Percentiles rank a stretch among this genome's conserved stretches.
Conservation (phyloP, 1,140 invertebrate species). For the Drosophila guanche region DNA sequence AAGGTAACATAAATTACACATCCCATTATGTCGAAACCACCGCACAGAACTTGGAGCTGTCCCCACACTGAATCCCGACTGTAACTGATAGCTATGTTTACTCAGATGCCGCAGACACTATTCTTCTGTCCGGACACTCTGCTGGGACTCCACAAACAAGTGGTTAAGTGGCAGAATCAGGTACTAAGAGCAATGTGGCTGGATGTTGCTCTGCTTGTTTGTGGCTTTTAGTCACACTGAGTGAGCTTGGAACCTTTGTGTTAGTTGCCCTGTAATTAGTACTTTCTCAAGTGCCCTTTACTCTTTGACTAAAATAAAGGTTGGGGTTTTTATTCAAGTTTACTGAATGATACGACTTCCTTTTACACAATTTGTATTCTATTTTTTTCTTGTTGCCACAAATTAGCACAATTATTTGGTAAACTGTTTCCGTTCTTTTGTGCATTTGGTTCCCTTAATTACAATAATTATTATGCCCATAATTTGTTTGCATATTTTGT, state of each 20-base stretch:
- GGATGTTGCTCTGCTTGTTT: slow-evolving; percentile 1
- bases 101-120: slow-evolving; percentile 43
- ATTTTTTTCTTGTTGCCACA: too few species aligned
- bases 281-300: not conserved
- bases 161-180: slow-evolving; percentile 54
- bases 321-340: not conserved
- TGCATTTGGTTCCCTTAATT: too few species aligned
- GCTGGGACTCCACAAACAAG: slow-evolving; percentile 44
- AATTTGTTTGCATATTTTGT: too few species aligned
- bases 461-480: too few species aligned
- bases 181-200: slow-evolving; percentile 44
- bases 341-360: not conserved
- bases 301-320: not conserved
- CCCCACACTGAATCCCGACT: slow-evolving; percentile 11
- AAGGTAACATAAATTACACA: slow-evolving; percentile 49
- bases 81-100: slow-evolving; percentile 59
- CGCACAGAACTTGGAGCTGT: not conserved
- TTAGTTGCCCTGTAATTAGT: slow-evolving; percentile 26
- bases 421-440: too few species aligned
- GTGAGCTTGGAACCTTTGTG: not conserved
- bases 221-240: slow-evolving; percentile 31
- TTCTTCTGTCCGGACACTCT: slow-evolving; percentile 8
- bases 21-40: slow-evolving; percentile 34
- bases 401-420: too few species aligned
- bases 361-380: too few species aligned